phyloP scores from a whole-genome alignment of 1,140 invertebrate species.

The Leptinotarsa texana region DNA sequence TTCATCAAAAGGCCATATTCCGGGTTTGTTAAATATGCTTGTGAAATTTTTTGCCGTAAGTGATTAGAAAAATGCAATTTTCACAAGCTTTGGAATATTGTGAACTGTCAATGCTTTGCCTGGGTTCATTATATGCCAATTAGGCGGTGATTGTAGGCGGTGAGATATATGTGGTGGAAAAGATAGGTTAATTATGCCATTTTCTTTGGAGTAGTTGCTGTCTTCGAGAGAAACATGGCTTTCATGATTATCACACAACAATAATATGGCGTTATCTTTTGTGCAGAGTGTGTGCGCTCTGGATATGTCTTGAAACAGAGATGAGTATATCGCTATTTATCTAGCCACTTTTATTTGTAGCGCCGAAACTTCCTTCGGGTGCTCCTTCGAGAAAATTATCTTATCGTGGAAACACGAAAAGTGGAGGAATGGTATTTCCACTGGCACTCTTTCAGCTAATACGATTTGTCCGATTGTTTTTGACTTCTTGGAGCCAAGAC shows the following conservation, averaged over 20 bases:
- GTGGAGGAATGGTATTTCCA: slow-evolving; percentile 52
- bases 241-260: slow-evolving; percentile 55
- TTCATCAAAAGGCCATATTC: slow-evolving; percentile 21
- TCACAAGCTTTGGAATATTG: neutral
- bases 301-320: slow-evolving; percentile 49
- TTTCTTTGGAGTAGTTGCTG: slow-evolving; percentile 12
- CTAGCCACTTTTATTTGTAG: slow-evolving; percentile 30
- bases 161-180: neutral
- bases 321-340: slow-evolving; percentile 28
- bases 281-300: slow-evolving; percentile 55
- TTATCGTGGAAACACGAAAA: slow-evolving; percentile 53
- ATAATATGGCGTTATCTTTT: slow-evolving; percentile 52
- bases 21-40: neutral
- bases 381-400: slow-evolving; percentile 48
- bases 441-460: slow-evolving; percentile 34
- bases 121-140: neutral
- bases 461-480: slow-evolving; percentile 45
- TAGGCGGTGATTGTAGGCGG: neutral
- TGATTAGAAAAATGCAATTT: neutral
- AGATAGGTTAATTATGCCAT: slow-evolving; percentile 22
- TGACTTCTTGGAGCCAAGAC: slow-evolving; percentile 43
- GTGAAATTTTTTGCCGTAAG: neutral
- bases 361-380: slow-evolving; percentile 54
- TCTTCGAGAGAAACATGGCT: slow-evolving; percentile 44
- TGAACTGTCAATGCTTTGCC: neutral